phyloP scores from a whole-genome alignment of 2,888 invertebrate species.

The Actias luna region DNA sequence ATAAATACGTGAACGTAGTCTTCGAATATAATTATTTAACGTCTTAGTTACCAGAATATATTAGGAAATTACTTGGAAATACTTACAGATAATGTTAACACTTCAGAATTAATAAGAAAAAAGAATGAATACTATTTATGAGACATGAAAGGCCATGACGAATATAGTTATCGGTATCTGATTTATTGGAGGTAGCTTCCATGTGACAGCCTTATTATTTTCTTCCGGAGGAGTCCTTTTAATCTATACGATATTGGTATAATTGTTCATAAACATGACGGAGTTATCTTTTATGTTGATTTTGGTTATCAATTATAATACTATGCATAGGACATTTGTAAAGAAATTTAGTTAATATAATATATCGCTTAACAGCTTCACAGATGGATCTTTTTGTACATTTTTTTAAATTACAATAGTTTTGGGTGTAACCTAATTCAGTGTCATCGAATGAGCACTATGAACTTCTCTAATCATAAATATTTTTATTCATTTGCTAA shows the following conservation, averaged over 20 bases:
- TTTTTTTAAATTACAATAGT: not conserved
- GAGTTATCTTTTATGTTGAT: too few species aligned
- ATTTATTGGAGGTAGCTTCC: conserved; percentile 24
- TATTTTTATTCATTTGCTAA: too few species aligned
- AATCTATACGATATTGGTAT: not conserved
- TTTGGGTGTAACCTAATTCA: too few species aligned
- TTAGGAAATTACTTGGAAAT: not conserved
- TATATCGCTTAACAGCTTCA: not conserved
- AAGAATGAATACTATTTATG: conserved; percentile 14
- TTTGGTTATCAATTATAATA: too few species aligned
- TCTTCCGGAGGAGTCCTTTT: conserved; percentile 5
- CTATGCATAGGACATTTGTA: not conserved
- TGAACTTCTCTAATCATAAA: too few species aligned
- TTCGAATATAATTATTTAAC: not conserved
- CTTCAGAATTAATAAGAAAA: conserved; percentile 7
- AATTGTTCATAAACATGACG: not conserved
- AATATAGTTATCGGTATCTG: conserved; percentile 27
- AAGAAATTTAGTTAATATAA: not conserved
- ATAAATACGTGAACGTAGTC: not conserved
- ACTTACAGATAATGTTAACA: conserved; percentile 5
- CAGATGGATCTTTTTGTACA: not conserved
- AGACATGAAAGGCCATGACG: conserved; percentile 24
- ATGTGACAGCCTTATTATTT: conserved; percentile 27
- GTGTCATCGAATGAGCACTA: too few species aligned
- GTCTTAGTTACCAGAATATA: not conserved